These are phyloP conservation scores for Abramis brama DNA, from an alignment of 2,113 vertebrate genomes.

Conservation along the genomic window DNA sequence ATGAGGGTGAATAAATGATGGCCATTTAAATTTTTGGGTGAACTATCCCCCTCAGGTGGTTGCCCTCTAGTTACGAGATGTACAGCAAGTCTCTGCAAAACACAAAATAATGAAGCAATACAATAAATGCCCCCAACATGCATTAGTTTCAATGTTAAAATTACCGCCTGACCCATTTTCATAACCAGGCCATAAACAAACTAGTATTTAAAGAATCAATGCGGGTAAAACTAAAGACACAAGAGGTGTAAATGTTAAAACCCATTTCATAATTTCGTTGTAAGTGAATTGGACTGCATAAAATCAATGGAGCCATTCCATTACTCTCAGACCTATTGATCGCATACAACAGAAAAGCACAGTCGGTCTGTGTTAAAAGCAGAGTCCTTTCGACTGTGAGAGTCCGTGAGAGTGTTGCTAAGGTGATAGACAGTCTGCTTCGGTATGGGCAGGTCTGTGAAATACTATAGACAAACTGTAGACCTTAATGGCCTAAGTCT, in stretches of 20 bases:
- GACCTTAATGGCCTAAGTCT: constrained; percentile 24
- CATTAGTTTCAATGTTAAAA: not conserved
- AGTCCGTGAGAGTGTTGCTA: constrained; percentile 1
- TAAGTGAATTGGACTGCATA: constrained; percentile 48
- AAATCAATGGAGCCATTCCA: constrained; percentile 56
- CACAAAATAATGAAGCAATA: not conserved
- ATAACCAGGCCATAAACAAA: constrained; percentile 24
- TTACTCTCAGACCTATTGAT: constrained; percentile 48
- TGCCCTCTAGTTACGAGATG: not conserved
- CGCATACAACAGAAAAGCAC: constrained; percentile 1
- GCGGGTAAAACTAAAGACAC: constrained; percentile 1
- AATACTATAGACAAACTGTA: constrained; percentile 27
- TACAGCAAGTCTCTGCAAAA: not conserved
- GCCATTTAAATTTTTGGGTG: no score
- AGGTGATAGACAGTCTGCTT: constrained; percentile 17
- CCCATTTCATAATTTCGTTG: constrained; percentile 27
- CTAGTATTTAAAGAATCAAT: constrained; percentile 13
- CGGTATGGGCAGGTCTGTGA: constrained; percentile 7
- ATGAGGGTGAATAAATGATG: no score
- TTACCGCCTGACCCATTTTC: not conserved
- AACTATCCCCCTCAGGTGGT: not conserved
- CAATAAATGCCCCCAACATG: not conserved
- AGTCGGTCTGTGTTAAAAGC: constrained; percentile 10
- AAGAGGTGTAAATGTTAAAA: constrained; percentile 24
- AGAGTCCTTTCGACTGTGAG: constrained; percentile 21